These are phyloP conservation scores for Sebastes vulpes DNA, from an alignment of 2,797 vertebrate species.

Conservation along the genomic window DNA sequence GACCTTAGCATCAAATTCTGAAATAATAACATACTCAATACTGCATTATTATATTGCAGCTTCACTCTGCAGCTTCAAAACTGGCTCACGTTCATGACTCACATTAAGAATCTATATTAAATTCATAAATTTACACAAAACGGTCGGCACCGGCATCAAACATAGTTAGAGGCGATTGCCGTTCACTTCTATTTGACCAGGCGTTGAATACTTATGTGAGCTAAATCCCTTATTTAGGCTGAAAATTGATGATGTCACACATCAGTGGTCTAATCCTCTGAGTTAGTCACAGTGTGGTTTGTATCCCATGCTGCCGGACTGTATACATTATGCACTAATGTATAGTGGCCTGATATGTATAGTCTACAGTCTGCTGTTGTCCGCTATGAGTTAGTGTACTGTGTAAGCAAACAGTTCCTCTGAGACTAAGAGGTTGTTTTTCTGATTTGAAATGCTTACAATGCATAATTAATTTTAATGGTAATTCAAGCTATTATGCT, in stretches of 20 bases:
- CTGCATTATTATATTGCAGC: background rate
- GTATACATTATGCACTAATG: background rate
- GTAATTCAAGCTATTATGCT: background rate
- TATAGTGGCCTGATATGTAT: background rate
- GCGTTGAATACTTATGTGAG: slow-evolving; percentile 9
- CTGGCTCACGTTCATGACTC: background rate
- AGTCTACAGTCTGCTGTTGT: background rate
- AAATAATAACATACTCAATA: background rate
- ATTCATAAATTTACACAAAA: slow-evolving; percentile 10
- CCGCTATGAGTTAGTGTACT: background rate
- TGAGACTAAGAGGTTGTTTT: background rate
- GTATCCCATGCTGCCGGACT: background rate
- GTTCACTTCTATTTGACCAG: slow-evolving; percentile 4
- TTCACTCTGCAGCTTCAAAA: background rate
- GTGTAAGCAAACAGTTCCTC: background rate
- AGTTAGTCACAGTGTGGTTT: background rate
- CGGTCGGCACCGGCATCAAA: background rate
- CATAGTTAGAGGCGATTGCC: background rate
- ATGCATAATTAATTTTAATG: background rate
- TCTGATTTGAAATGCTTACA: background rate
- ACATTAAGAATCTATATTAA: background rate
- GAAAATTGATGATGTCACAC: slow-evolving; percentile 52
- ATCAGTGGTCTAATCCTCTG: slow-evolving; percentile 38
- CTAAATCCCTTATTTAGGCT: slow-evolving; percentile 35
- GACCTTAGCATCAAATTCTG: background rate